Base-by-base conservation (phyloP, 2,888 invertebrate genomes). In the Drosophila sordidula region DNA sequence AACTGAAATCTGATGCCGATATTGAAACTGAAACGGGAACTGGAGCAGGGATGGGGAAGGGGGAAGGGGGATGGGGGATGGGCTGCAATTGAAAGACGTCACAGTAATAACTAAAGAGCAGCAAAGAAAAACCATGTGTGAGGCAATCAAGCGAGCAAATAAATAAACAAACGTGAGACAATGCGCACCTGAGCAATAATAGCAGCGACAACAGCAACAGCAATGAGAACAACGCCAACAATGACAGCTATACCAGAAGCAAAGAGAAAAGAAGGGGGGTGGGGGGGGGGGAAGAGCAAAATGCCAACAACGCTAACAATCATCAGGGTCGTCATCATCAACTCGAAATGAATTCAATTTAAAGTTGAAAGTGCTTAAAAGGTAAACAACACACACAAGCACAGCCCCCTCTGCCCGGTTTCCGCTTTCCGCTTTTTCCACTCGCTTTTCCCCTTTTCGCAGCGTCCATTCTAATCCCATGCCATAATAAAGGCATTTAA, bases 121-220 rank as follows among this genome's bases (percentile, higher is more conserved):
- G 29, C 6, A 26, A 51, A 47, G 38, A 42, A 67, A 54, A 32
- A 54, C 29, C 70, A 73, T 63, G 69, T 70, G 70, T 69, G 73
- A 54, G 69, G 80, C 86, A 82, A 86, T 83, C 76, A 70, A 82
- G 80, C 80, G 50, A 55, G 67, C 70, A 76, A 83, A 88, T 88
- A 83, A 88, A 86, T 86, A 88, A 88, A 88, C 76, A 88, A 80
- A 88, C 83, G 83, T 83, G 83, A 88, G 89, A 83, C 83, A 88
- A 83, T 83, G 89, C 78, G 42, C 83, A 89, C 65, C 87, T 72
- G 80, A 80, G 70, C 55, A 68, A 77, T 47, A 83, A 58, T 52
- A 73, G 45, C 65, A 57, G 42, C 29, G 57, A 46, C 65, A 63
- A 44, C 44, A 63, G 42, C 44, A 71, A 29, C 42, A 41, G n/a